These are phyloP conservation scores for Pempheris klunzingeri DNA, from an alignment of 2,797 vertebrate genomes.

Conservation along the genomic window DNA sequence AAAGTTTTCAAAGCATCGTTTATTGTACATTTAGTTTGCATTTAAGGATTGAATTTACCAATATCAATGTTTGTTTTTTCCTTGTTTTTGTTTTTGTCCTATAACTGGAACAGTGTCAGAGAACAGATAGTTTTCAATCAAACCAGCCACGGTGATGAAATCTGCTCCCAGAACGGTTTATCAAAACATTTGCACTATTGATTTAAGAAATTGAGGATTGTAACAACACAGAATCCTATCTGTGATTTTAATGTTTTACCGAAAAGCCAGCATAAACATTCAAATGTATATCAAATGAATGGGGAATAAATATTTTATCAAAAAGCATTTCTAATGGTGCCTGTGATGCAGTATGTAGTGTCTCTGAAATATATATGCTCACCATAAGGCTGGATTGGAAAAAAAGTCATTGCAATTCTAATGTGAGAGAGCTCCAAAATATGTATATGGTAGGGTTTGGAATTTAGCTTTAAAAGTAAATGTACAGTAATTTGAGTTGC, in stretches of 20 bases:
- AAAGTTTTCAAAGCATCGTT: conserved; percentile 8
- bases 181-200: conserved; percentile 40
- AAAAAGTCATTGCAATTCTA: background rate
- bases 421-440: background rate
- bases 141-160: background rate
- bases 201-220: conserved; percentile 25
- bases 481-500: background rate
- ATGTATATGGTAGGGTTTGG: background rate
- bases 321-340: background rate
- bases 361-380: background rate
- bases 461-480: background rate
- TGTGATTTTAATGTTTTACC: conserved; percentile 10
- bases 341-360: background rate
- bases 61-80: conserved; percentile 21
- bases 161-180: background rate
- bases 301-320: conserved; percentile 49
- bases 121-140: conserved; percentile 9
- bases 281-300: conserved; percentile 23
- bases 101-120: conserved; percentile 14
- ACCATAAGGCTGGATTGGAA: background rate
- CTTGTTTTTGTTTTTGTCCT: too few relatives aligned
- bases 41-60: background rate
- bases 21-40: conserved; percentile 7
- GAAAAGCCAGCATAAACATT: conserved; percentile 29
- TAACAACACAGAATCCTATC: conserved; percentile 2